phyloP scores from a whole-genome alignment of 2,113 vertebrate species.

The Pardalotus punctatus region DNA sequence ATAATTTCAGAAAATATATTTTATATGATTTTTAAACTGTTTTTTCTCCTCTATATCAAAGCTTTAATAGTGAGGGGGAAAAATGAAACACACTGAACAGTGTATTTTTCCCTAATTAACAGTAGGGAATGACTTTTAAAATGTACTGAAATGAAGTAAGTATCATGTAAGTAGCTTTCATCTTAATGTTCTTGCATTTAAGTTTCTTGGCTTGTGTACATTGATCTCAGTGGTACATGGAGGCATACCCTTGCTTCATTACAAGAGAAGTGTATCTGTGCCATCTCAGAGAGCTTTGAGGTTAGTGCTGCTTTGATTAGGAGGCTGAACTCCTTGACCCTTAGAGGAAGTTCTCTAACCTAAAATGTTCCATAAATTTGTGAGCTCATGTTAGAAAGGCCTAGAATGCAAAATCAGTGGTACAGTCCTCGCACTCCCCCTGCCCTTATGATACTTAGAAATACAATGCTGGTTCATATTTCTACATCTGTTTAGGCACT shows the following conservation, averaged over 20 bases:
- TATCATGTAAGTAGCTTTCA: background rate
- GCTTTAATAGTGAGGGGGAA: background rate
- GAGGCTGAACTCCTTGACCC: fast-evolving
- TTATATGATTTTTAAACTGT: background rate
- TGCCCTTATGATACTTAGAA: background rate
- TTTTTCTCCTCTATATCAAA: background rate
- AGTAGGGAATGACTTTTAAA: background rate
- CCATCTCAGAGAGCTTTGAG: background rate
- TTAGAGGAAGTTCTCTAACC: background rate
- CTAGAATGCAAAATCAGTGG: background rate
- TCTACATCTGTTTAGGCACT: background rate
- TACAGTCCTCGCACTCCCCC: background rate
- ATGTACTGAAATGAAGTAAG: background rate
- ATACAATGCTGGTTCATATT: background rate
- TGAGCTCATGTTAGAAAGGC: background rate
- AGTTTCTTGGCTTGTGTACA: background rate
- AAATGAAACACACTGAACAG: background rate
- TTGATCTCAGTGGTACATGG: background rate
- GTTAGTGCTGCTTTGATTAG: background rate
- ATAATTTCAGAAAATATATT: background rate
- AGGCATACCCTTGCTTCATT: background rate
- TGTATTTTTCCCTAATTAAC: background rate
- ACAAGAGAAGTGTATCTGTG: background rate
- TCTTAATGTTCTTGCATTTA: background rate
- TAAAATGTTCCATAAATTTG: background rate